phyloP scores from a whole-genome alignment of 2,888 invertebrate genomes.

The Pollenia labialis region DNA sequence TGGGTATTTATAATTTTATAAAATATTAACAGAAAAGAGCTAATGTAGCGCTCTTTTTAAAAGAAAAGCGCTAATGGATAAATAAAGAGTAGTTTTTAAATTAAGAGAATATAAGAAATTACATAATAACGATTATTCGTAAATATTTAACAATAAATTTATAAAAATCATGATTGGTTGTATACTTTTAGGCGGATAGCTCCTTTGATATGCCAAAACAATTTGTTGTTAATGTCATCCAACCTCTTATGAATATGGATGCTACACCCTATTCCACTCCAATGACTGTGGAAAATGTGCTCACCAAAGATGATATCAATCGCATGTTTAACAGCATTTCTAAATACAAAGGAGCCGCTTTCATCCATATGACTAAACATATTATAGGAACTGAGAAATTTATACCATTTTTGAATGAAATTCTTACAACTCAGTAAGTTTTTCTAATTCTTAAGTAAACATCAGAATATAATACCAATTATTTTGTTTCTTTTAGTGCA shows the following conservation, averaged over 20 bases:
- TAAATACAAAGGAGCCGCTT: constrained; percentile 87
- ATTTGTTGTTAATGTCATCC: constrained; percentile 85
- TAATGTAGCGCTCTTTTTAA: no score
- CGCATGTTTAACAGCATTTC: constrained; percentile 88
- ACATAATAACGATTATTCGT: no score
- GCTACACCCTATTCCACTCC: constrained; percentile 86
- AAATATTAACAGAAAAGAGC: no score
- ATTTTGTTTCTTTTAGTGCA: constrained; percentile 70
- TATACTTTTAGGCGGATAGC: constrained; percentile 85
- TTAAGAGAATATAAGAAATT: no score
- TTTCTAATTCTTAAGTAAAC: no score
- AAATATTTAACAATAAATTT: no score
- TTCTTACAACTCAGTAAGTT: constrained; percentile 84
- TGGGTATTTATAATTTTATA: no score
- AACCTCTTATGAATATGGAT: constrained; percentile 86
- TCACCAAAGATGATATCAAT: constrained; percentile 86
- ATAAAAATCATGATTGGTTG: no score
- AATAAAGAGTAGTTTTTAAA: no score
- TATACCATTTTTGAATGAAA: constrained; percentile 85
- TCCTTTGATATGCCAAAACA: constrained; percentile 88
- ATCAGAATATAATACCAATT: neutral
- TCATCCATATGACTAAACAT: constrained; percentile 84
- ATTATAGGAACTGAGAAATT: constrained; percentile 86
- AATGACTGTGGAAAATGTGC: constrained; percentile 85
- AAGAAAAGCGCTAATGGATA: no score